Evolutionary conservation across 2,888 invertebrate genomes (phyloP).

Genomic region (Neoitamus cyanurus): DNA sequence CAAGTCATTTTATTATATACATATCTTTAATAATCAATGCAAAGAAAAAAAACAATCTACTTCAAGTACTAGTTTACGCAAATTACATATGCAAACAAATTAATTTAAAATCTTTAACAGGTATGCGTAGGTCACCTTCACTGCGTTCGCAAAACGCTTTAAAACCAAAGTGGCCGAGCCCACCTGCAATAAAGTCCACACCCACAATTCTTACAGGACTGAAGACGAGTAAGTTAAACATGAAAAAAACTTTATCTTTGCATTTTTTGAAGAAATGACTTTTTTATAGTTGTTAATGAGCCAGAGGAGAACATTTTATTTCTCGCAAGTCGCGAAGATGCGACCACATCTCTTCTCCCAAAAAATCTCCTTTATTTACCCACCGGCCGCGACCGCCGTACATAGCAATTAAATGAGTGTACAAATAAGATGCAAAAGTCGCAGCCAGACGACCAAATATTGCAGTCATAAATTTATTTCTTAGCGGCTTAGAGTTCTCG

Average conservation of each 20-base stretch:
- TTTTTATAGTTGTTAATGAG: slow-evolving; percentile 1
- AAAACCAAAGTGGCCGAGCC: background rate
- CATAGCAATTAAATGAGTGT: slow-evolving; percentile 27
- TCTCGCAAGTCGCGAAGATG: background rate
- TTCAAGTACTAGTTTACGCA: background rate
- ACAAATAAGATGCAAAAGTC: slow-evolving; percentile 26
- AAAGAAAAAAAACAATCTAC: too few relatives aligned
- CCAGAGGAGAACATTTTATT: background rate
- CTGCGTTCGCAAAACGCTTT: background rate
- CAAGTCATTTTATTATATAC: too few relatives aligned
- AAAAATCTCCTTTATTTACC: background rate
- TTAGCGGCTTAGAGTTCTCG: background rate
- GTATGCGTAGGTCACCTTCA: background rate
- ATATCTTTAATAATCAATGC: too few relatives aligned
- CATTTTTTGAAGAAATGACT: background rate
- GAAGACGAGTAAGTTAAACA: background rate
- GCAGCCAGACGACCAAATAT: slow-evolving; percentile 25
- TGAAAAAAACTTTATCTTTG: background rate
- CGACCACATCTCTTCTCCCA: background rate
- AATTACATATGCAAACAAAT: background rate
- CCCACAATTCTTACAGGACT: background rate
- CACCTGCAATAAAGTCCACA: slow-evolving; percentile 4
- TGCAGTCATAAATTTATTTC: slow-evolving; percentile 26
- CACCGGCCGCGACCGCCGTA: background rate
- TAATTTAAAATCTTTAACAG: background rate